Conservation (phyloP, 2,113 vertebrate species). For the Seriola quinqueradiata region DNA sequence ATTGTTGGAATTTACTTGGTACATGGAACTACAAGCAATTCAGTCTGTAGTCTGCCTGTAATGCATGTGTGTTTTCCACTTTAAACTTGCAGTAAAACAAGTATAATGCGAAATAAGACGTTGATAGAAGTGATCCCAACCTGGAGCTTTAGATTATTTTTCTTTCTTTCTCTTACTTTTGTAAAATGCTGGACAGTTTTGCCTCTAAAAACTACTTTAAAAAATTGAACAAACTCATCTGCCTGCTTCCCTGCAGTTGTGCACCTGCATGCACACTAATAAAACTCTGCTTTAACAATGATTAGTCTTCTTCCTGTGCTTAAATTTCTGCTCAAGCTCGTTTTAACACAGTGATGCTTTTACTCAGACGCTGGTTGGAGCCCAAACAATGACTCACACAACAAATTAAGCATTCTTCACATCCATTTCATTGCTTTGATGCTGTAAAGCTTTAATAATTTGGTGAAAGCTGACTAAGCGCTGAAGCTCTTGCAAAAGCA, state of each 20-base stretch:
- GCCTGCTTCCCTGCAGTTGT: background rate
- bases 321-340: constrained; percentile 13
- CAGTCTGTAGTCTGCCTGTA: background rate
- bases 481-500: background rate
- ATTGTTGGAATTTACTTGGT: constrained; percentile 17
- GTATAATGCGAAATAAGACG: background rate
- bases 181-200: too few relatives aligned
- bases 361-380: constrained; percentile 9
- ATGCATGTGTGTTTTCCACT: background rate
- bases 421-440: constrained; percentile 12
- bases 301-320: background rate
- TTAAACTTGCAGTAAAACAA: background rate
- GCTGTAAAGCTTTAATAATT: background rate
- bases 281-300: background rate
- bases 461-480: background rate
- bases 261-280: background rate
- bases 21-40: constrained; percentile 5
- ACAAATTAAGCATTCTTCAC: constrained; percentile 29
- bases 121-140: background rate
- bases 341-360: constrained; percentile 14
- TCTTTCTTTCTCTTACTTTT: too few relatives aligned
- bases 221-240: background rate
- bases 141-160: too few relatives aligned
- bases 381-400: constrained; percentile 17
- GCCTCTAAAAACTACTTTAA: too few relatives aligned